Evolutionary conservation across 2,888 invertebrate species (phyloP), one percentile per base, ranked within the genome.

Genomic region (Brachyptera putata): DNA sequence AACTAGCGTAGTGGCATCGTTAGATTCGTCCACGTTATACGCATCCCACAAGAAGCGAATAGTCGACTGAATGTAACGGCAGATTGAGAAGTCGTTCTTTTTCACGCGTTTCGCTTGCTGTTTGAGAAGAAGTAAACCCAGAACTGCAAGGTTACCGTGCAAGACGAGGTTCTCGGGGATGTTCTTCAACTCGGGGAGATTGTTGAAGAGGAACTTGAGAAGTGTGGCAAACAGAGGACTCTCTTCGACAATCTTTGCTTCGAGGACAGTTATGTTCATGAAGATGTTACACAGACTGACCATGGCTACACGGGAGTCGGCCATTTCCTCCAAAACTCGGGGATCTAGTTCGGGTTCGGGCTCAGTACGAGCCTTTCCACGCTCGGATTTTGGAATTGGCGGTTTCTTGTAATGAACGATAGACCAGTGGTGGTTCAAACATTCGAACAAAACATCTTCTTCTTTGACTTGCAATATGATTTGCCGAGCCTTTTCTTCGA

Each of bases 1-100:
- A 1, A 92, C 91, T 61, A 95, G 76, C 56, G 88, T 87, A 9
- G 83, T 84, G 0, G 89, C 87, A 71, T 92, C 90, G 72, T 87
- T 89, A 13, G 90, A 88, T 71, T 94, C 93, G 71, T 94, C 94
- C 61, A 93, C 84, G 70, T 84, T 90, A 73, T 91, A 93, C 0
- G 94, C 94, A 76, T 95, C 92, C 94, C 94, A 95, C 1, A 95
- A 77, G 72, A 94, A 95, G 65, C 93, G 80, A 64, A 95, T 92
- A 14, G 92, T 91, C 1, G 90, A 87, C 72, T 91, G 91, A 64
- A 93, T 89, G 70, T 91, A 94, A 56, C 91, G 84, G 69, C 91
- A 92, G 67, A 93, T 91, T 13, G 91, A 87, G 71, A 91, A 91
- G 71, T 92, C 91, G 73, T 91, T 91, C 71, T 91, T 89, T 72